Evolutionary conservation across 2,888 invertebrate species (phyloP).

Genomic region (Phania funesta): DNA sequence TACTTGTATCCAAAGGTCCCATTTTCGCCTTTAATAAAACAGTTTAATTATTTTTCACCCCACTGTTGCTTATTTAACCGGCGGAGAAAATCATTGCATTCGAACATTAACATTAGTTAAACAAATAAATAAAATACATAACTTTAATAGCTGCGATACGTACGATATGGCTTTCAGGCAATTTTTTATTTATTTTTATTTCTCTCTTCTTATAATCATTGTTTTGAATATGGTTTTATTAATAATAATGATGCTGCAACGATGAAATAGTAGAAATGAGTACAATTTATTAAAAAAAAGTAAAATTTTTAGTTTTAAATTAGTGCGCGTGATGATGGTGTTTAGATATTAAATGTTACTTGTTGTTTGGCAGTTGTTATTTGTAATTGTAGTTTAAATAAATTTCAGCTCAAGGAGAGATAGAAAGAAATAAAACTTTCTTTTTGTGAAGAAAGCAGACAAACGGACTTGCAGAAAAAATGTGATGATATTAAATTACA

Average conservation of each 20-base stretch:
- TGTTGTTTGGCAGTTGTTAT: conserved; percentile 64
- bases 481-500: conserved; percentile 65
- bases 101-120: conserved; percentile 54
- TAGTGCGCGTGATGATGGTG: conserved; percentile 71
- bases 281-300: conserved; percentile 28
- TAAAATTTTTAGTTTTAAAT: conserved; percentile 59
- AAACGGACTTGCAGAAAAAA: conserved; percentile 9
- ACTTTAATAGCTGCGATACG: conserved; percentile 47
- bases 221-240: conserved; percentile 62
- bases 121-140: conserved; percentile 51
- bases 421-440: conserved; percentile 30
- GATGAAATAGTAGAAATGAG: conserved; percentile 46
- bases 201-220: conserved; percentile 40
- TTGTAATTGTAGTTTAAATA: conserved; percentile 62
- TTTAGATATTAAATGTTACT: conserved; percentile 69
- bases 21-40: not conserved
- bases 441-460: conserved; percentile 34
- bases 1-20: too few relatives aligned
- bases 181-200: not conserved
- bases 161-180: conserved; percentile 43
- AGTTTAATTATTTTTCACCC: not conserved
- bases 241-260: conserved; percentile 46
- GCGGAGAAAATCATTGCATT: conserved; percentile 57
- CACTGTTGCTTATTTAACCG: conserved; percentile 10
- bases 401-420: conserved; percentile 8